Evolutionary conservation across 1,140 invertebrate genomes (phyloP), one percentile per base, ranked within the genome.

Genomic region (Formica exsecta): DNA sequence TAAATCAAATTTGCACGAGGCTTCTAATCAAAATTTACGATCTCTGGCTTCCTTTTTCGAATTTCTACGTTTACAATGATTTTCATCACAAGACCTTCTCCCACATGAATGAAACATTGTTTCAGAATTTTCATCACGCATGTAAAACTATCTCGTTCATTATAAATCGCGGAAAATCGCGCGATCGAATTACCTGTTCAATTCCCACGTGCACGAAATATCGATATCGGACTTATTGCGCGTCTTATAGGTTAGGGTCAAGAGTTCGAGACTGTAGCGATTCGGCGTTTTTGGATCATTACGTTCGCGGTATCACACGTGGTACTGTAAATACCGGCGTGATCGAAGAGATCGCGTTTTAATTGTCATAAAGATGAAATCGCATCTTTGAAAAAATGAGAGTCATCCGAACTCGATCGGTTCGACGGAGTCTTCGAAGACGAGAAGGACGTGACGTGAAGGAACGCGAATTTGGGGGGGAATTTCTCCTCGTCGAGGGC

Each of bases 201-300:
- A 25, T 51, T 54, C 3, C 66, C 79, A 73, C 79, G 79, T 81
- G 79, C n/a, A 22, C 19, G 38, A 22, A 44, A 13, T 3, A 80
- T 32, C 19, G 57, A 22, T 19, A 22, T 61, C 7, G 25, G 68
- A 61, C 19, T 54, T 44, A 70, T 74, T 44, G 68, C 22, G 32
- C 25, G 16, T 6, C 9, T 61, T 74, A 73, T 83, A 83, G 79
- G 79, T 83, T 74, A 83, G 38, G 13, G 29, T 22, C 2, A 3
- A 74, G n/a, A 62, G 2, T 2, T 36, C 44, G 13, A 38, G 11
- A 8, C 13, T 29, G 25, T 29, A 48, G 7, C 4, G 29, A 65
- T 8, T 13, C 4, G 2, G 54, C 7, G 44, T 9, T 36, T 36
- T 22, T 9, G 36, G 7, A 16, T 41, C n/a, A n/a, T 66, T 16